Percentiles rank a stretch among this genome's conserved stretches.
Conservation (phyloP, 1,140 invertebrate genomes). For the Papilio dardanus region DNA sequence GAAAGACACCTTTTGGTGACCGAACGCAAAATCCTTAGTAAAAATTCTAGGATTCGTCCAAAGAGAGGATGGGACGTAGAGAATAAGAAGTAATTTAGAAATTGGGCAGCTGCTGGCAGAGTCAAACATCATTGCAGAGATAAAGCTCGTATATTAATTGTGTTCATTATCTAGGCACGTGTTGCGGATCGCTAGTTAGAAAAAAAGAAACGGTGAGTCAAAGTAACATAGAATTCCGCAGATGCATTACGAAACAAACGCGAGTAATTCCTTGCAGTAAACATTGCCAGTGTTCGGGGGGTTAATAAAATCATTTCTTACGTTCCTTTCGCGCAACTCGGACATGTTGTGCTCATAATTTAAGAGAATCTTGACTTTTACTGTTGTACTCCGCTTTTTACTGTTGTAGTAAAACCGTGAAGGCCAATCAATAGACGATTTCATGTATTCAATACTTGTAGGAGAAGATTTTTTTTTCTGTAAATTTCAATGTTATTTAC, state of each 20-base stretch:
- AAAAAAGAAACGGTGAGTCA: slow-evolving; percentile 24
- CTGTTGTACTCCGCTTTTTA: slow-evolving; percentile 68
- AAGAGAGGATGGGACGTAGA: no score
- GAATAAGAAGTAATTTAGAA: no score
- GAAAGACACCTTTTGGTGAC: no score
- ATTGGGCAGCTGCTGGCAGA: no score
- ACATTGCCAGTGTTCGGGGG: slow-evolving; percentile 55
- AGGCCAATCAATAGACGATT: slow-evolving; percentile 67
- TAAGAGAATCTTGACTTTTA: slow-evolving; percentile 68
- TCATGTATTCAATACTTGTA: slow-evolving; percentile 55
- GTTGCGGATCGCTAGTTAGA: not conserved
- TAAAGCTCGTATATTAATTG: no score
- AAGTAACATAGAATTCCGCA: slow-evolving; percentile 40
- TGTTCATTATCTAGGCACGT: not conserved
- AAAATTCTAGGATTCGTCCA: no score
- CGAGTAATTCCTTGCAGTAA: slow-evolving; percentile 47
- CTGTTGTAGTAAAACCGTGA: slow-evolving; percentile 72
- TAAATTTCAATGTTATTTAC: slow-evolving; percentile 38
- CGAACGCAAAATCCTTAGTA: no score
- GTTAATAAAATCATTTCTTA: slow-evolving; percentile 75
- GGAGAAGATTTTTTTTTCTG: slow-evolving; percentile 44
- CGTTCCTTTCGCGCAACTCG: slow-evolving; percentile 51
- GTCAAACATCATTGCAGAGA: no score
- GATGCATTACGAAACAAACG: slow-evolving; percentile 48
- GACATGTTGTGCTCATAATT: slow-evolving; percentile 62